phyloP scores from a whole-genome alignment of 2,113 vertebrate genomes.

The Strigops habroptila region DNA sequence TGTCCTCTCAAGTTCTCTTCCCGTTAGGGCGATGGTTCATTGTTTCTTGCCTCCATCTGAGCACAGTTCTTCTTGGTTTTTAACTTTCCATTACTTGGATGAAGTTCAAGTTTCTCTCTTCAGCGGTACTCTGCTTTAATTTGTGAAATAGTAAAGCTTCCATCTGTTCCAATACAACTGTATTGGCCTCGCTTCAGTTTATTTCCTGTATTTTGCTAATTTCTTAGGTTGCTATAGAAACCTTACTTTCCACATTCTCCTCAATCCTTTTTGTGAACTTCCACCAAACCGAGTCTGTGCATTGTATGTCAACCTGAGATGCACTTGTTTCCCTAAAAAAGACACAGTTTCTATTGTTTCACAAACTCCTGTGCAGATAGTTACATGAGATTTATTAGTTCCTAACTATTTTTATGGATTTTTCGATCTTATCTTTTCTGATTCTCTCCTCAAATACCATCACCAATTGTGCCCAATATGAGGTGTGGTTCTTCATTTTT shows the following conservation, averaged over 20 bases:
- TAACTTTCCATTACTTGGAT: neutral
- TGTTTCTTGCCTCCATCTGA: neutral
- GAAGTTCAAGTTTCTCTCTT: neutral
- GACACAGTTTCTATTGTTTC: neutral
- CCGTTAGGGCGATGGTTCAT: neutral
- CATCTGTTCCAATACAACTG: constrained; percentile 32
- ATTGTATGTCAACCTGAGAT: neutral
- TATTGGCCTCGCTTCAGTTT: constrained; percentile 4
- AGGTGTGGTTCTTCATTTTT: neutral
- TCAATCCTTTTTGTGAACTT: neutral
- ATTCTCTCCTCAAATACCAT: neutral
- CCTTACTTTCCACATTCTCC: neutral
- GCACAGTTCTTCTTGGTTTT: neutral
- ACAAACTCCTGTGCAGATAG: neutral
- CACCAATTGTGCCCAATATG: neutral
- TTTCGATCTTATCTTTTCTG: neutral
- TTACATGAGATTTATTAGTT: neutral
- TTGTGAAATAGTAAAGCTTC: constrained; percentile 32
- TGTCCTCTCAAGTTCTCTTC: neutral
- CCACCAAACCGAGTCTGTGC: rapidly evolving
- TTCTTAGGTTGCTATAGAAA: constrained; percentile 39
- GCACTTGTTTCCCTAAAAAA: neutral
- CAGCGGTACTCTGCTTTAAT: neutral
- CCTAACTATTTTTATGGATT: neutral
- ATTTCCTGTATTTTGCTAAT: constrained; percentile 33